These are phyloP conservation scores for Otolemur crassicaudatus DNA, from an alignment of 2,797 vertebrate species.

Conservation along the genomic window DNA sequence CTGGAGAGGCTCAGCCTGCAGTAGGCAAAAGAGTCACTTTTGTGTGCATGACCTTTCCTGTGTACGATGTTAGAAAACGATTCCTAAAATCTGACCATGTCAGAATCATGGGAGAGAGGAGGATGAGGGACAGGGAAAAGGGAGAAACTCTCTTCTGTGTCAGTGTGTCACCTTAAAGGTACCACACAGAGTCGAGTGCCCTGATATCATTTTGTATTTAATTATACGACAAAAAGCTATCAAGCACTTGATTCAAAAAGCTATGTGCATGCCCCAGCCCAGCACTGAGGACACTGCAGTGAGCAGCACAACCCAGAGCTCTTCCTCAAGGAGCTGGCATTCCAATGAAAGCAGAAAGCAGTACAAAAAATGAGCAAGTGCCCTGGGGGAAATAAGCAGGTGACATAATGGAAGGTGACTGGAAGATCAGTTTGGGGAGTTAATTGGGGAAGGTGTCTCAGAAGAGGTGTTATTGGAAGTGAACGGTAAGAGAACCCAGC, in stretches of 20 bases:
- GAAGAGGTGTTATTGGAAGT: neutral
- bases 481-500: neutral
- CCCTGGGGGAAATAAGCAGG: neutral
- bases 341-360: neutral
- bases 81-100: too few relatives aligned
- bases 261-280: neutral
- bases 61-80: neutral
- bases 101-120: neutral
- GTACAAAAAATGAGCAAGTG: neutral
- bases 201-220: neutral
- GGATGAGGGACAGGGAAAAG: neutral
- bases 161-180: neutral
- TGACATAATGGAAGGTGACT: neutral
- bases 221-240: neutral
- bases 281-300: neutral
- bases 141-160: neutral
- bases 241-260: too few relatives aligned
- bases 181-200: neutral
- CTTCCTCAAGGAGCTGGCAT: neutral
- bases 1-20: neutral
- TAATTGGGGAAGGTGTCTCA: neutral
- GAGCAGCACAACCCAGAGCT: neutral
- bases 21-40: neutral
- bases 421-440: neutral
- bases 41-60: fast-evolving